Percentiles rank a stretch among this genome's conserved stretches.
These are phyloP conservation scores for Gadopsis bispinosus DNA, from an alignment of 2,797 vertebrate species.

Conservation along the genomic window DNA sequence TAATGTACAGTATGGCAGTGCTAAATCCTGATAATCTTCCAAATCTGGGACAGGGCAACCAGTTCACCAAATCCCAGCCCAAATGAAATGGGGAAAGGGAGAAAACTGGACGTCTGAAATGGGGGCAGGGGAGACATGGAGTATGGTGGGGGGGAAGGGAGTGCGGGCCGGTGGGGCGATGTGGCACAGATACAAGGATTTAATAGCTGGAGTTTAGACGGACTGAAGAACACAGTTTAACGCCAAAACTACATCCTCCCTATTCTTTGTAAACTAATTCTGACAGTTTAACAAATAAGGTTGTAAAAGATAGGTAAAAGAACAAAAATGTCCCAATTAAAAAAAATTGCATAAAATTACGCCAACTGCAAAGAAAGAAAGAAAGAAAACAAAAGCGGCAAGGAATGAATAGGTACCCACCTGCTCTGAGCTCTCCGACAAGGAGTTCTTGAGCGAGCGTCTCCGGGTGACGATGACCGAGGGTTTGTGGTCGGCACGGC, in stretches of 20 bases:
- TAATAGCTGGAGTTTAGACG: slow-evolving; percentile 39
- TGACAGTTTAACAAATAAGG: background rate
- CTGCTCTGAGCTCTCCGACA: slow-evolving; percentile 88
- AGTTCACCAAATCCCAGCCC: slow-evolving; percentile 49
- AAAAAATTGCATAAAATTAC: background rate
- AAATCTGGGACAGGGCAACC: slow-evolving; percentile 69
- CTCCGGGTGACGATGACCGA: slow-evolving; percentile 95
- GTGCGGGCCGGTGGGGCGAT: slow-evolving; percentile 10
- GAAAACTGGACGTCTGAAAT: slow-evolving; percentile 45
- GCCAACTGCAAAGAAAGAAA: background rate
- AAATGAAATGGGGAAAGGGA: slow-evolving; percentile 51
- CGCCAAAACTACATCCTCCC: rapidly evolving
- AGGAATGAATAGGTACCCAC: slow-evolving; percentile 69
- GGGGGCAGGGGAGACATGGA: slow-evolving; percentile 58
- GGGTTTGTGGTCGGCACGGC: slow-evolving; percentile 87
- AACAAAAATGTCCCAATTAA: too few species aligned
- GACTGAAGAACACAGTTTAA: background rate
- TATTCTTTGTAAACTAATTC: background rate
- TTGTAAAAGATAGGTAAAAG: background rate
- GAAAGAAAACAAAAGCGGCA: background rate
- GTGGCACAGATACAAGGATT: slow-evolving; percentile 47
- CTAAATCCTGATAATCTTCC: slow-evolving; percentile 76
- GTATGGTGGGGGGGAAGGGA: slow-evolving; percentile 60
- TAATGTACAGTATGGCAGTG: slow-evolving; percentile 53
- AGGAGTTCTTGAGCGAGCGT: slow-evolving; percentile 89